phyloP scores from a whole-genome alignment of 2,113 vertebrate genomes.

The Colossoma macropomum region DNA sequence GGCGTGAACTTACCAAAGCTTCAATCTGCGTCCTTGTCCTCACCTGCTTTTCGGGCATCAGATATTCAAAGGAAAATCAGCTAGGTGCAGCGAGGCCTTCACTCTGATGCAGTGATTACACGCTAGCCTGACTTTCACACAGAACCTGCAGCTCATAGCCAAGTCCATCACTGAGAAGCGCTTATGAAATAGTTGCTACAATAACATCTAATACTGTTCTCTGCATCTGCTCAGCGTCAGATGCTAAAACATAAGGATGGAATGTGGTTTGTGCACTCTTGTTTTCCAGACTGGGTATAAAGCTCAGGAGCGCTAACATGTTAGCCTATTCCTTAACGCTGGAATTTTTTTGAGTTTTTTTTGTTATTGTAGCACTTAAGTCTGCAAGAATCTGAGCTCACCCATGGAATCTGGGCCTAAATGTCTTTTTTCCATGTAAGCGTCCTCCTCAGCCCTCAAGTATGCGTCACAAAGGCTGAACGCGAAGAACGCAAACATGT shows the following conservation, averaged over 20 bases:
- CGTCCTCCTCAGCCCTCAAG: slow-evolving; percentile 60
- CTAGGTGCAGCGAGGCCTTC: neutral
- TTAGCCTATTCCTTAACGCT: slow-evolving; percentile 40
- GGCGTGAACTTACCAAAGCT: neutral
- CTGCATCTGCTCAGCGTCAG: neutral
- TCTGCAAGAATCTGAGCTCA: slow-evolving; percentile 42
- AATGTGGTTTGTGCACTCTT: neutral
- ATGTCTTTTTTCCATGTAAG: slow-evolving; percentile 56
- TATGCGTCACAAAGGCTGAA: slow-evolving; percentile 57
- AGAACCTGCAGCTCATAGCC: neutral
- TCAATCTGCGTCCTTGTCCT: neutral
- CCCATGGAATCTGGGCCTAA: slow-evolving; percentile 51
- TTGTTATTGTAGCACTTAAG: slow-evolving; percentile 50
- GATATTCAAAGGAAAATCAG: neutral
- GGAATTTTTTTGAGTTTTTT: slow-evolving; percentile 13
- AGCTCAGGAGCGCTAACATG: slow-evolving; percentile 14
- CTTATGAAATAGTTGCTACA: neutral
- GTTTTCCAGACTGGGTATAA: neutral
- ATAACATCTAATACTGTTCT: neutral
- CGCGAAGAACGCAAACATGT: slow-evolving; percentile 61
- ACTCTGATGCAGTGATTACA: neutral
- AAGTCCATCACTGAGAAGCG: no score
- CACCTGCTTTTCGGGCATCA: neutral
- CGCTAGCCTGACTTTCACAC: neutral
- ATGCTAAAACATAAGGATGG: neutral